Conservation (phyloP, 2,888 invertebrate species). For the Polydesmus complanatus region DNA sequence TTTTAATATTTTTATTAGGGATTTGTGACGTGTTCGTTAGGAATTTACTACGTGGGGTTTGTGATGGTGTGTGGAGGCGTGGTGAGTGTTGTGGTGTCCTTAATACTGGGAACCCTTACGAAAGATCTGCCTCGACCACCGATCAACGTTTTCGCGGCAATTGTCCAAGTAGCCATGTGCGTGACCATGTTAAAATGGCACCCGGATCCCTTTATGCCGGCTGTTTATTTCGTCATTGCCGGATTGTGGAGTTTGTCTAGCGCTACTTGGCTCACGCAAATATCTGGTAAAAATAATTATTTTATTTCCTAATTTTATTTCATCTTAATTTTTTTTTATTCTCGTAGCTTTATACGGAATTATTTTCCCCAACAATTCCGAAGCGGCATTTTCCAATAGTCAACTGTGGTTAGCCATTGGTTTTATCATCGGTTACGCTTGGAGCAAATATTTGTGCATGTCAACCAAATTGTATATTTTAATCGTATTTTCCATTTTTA, state of each 20-base stretch:
- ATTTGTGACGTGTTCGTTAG: slow-evolving; percentile 17
- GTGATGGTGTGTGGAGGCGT: slow-evolving; percentile 36
- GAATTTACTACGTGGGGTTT: slow-evolving; percentile 34
- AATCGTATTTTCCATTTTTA: slow-evolving; percentile 9
- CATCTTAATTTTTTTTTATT: no score
- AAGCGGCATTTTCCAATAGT: slow-evolving; percentile 19
- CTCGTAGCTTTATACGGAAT: slow-evolving; percentile 21
- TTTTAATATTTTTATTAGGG: slow-evolving; percentile 17
- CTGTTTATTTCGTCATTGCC: slow-evolving; percentile 30
- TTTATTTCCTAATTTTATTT: not conserved
- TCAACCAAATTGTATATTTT: slow-evolving; percentile 16
- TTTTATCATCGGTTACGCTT: slow-evolving; percentile 17
- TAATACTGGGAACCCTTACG: slow-evolving; percentile 30
- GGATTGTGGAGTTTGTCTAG: slow-evolving; percentile 33
- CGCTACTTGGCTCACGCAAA: slow-evolving; percentile 32
- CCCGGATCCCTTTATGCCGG: slow-evolving; percentile 25
- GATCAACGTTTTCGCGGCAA: slow-evolving; percentile 28
- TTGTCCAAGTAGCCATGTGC: slow-evolving; percentile 25
- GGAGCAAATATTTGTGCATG: slow-evolving; percentile 17
- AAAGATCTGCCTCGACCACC: slow-evolving; percentile 32
- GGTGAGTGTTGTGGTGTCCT: slow-evolving; percentile 32
- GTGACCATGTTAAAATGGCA: slow-evolving; percentile 26
- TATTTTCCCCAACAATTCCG: slow-evolving; percentile 21
- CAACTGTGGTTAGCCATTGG: slow-evolving; percentile 20
- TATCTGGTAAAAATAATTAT: slow-evolving; percentile 27